Conservation (phyloP, 2,113 vertebrate species). For the Monopterus albus region DNA sequence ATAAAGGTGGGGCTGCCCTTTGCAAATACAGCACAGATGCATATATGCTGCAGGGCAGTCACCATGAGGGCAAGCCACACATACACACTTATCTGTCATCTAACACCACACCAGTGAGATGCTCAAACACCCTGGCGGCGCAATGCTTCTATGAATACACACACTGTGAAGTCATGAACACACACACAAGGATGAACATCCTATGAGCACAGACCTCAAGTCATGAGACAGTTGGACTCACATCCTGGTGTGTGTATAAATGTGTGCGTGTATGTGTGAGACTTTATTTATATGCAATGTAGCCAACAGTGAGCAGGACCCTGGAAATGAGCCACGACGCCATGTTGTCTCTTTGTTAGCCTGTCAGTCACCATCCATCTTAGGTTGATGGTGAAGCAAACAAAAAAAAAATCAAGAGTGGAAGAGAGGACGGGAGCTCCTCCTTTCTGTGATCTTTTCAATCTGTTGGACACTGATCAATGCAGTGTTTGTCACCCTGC, state of each 20-base stretch:
- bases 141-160: slow-evolving; percentile 53
- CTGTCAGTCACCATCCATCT: slow-evolving; percentile 13
- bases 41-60: slow-evolving; percentile 17
- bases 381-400: slow-evolving; percentile 7
- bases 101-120: slow-evolving; percentile 33
- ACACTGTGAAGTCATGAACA: slow-evolving; percentile 43
- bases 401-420: neutral
- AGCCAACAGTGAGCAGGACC: neutral
- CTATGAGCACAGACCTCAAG: slow-evolving; percentile 68
- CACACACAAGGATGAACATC: slow-evolving; percentile 82
- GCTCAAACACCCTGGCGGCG: slow-evolving; percentile 50
- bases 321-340: neutral
- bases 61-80: slow-evolving; percentile 29
- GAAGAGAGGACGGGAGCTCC: slow-evolving; percentile 3
- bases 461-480: slow-evolving; percentile 43
- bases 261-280: neutral
- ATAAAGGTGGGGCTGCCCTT: slow-evolving; percentile 41
- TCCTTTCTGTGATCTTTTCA: slow-evolving; percentile 18
- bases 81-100: slow-evolving; percentile 12
- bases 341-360: slow-evolving; percentile 18
- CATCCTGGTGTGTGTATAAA: slow-evolving; percentile 72
- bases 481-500: slow-evolving; percentile 20
- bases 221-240: slow-evolving; percentile 70
- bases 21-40: slow-evolving; percentile 35
- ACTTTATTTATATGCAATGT: slow-evolving; percentile 24